Base-by-base conservation (phyloP, 2,797 vertebrate species). In the Chaetodon trifasciatus region DNA sequence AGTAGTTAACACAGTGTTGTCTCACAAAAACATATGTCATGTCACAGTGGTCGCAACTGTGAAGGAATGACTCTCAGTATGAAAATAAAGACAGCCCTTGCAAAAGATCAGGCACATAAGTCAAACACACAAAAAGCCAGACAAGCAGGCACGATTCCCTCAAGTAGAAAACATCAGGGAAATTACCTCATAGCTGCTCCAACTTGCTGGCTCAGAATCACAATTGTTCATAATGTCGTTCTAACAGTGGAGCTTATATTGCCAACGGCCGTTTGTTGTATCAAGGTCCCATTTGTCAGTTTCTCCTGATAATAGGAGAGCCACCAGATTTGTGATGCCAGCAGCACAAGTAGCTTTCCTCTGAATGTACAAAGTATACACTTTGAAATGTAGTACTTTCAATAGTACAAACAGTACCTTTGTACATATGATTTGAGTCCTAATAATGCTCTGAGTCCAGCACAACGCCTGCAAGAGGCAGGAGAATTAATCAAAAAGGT, bases 1-100 rank as follows among this genome's bases (percentile, higher is more conserved):
- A 55, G 37, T 67, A 70, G 50, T 61, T 64, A 80, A 76, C 86
- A 87, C 86, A 87, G 90, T 86, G 73, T 62, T 67, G 65, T 83
- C 73, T 84, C 56, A 12, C 49, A 23, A 70, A 61, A 72, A 77
- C 47, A 84, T 10, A 13, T 1, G 39, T 71, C 28, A 46, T 37
- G 49, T 88, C 88, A 88, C 88, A 89, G 81, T 84, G 72, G 55
- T 40, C 1, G 9, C 15, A 60, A 47, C n/a, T 49, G 60, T 68
- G 64, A 50, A 40, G 40, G 47, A 85, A 67, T 57, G 28, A 24
- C 53, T 83, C 47, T 24, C 37, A 65, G 39, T 37, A 58, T 78
- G 49, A 83, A 74, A 82, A 77, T 40, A 74, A 50, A 76, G 32
- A 70, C 28, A 85, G 83, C 61, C 76, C 70, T 89, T 58, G n/a